These are phyloP conservation scores for Conger conger DNA, from an alignment of 2,113 vertebrate genomes.

Conservation along the genomic window DNA sequence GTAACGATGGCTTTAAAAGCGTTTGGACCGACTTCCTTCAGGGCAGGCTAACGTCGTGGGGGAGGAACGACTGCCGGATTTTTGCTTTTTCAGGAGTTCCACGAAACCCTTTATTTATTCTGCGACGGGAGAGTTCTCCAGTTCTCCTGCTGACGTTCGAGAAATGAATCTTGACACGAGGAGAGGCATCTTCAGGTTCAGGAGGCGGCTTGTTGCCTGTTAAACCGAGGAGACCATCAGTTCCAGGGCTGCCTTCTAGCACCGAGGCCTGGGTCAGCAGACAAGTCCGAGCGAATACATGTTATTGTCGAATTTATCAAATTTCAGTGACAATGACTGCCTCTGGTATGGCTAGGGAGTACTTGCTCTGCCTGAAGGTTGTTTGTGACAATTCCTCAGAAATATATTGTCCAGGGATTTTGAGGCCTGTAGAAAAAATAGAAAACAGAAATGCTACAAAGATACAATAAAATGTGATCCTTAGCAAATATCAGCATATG, in stretches of 20 bases:
- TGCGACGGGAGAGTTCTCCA: not conserved
- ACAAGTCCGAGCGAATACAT: not conserved
- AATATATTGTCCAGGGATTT: not conserved
- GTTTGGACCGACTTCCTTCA: not conserved
- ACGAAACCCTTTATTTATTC: not conserved
- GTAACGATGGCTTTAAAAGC: not conserved
- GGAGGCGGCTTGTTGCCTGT: not conserved
- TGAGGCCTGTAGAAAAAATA: too few species aligned
- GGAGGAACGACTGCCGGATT: too few species aligned
- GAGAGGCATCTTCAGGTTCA: constrained; percentile 6
- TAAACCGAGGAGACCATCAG: not conserved
- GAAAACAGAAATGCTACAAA: too few species aligned
- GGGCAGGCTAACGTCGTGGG: not conserved
- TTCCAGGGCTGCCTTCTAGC: constrained; percentile 18
- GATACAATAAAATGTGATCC: too few species aligned
- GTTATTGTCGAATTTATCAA: constrained; percentile 18
- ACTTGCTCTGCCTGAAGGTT: not conserved
- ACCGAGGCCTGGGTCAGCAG: constrained; percentile 7
- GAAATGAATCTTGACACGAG: constrained; percentile 11
- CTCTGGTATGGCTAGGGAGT: not conserved
- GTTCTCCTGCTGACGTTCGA: not conserved
- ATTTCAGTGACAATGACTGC: constrained; percentile 1
- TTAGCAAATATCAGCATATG: too few species aligned
- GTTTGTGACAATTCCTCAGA: not conserved
- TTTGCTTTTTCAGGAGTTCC: not conserved